phyloP scores from a whole-genome alignment of 2,888 invertebrate species.

The Drosophila diplacantha region DNA sequence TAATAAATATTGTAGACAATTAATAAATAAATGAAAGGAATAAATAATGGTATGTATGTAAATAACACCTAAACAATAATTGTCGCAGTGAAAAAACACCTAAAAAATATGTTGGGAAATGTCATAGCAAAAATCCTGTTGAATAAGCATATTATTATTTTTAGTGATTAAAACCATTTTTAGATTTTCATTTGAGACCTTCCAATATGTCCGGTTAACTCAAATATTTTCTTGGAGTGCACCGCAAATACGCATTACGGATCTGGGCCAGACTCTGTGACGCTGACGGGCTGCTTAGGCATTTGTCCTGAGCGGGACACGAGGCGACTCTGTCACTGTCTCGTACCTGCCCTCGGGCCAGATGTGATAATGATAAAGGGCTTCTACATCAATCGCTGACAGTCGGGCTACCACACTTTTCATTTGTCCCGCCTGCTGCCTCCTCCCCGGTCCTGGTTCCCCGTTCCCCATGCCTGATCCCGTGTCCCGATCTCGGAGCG shows the following conservation, averaged over 20 bases:
- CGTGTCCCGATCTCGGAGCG: conserved; percentile 38
- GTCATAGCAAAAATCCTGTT: neutral
- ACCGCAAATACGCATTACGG: conserved; percentile 13
- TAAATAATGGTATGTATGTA: too few relatives aligned
- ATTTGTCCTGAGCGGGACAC: conserved; percentile 64
- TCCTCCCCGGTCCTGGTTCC: neutral
- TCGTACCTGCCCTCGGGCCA: conserved; percentile 67
- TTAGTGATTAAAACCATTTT: too few relatives aligned
- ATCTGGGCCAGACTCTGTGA: conserved; percentile 62
- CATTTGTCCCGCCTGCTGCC: conserved; percentile 44
- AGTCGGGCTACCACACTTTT: conserved; percentile 74
- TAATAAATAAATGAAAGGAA: too few relatives aligned
- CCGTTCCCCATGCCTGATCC: neutral
- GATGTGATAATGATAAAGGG: conserved; percentile 74
- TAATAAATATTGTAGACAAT: too few relatives aligned
- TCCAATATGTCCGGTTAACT: neutral
- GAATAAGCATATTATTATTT: neutral
- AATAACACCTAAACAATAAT: neutral
- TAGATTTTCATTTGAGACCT: neutral
- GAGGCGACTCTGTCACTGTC: conserved; percentile 41
- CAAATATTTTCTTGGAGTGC: conserved; percentile 1
- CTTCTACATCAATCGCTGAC: conserved; percentile 73
- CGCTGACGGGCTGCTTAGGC: conserved; percentile 73
- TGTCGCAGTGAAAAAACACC: too few relatives aligned
- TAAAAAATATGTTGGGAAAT: neutral